Conservation (phyloP, 2,113 vertebrate genomes). For the Callocephalon fimbriatum region DNA sequence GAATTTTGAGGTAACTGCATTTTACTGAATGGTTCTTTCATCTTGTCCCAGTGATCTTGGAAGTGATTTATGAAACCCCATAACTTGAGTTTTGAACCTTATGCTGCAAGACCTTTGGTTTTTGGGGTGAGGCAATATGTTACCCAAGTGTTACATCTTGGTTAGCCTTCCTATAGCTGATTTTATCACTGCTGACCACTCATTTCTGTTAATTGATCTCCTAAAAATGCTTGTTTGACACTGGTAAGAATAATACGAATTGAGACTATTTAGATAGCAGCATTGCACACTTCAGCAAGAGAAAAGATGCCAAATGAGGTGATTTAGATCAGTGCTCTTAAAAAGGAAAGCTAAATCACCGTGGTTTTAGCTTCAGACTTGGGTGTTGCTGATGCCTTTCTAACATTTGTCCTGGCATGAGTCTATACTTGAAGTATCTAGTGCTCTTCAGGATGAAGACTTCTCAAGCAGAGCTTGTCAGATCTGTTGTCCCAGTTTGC, state of each 20-base stretch:
- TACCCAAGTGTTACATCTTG: not conserved
- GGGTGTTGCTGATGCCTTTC: not conserved
- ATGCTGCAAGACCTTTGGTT: not conserved
- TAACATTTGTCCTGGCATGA: not conserved
- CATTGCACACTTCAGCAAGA: not conserved
- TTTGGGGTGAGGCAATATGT: not conserved
- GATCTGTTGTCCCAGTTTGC: not conserved
- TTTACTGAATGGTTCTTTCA: not conserved
- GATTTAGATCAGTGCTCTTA: not conserved
- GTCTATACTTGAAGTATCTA: not conserved
- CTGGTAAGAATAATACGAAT: not conserved
- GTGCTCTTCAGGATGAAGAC: not conserved
- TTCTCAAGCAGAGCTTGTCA: not conserved
- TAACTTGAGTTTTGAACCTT: not conserved
- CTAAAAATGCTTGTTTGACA: not conserved
- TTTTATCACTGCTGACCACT: not conserved
- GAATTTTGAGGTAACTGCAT: not conserved
- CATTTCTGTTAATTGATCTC: not conserved
- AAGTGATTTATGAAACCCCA: not conserved
- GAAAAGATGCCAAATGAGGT: not conserved
- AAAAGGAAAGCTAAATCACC: not conserved
- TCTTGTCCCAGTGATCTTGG: not conserved
- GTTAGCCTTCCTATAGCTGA: not conserved
- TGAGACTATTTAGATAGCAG: not conserved
- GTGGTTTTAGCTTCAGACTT: not conserved